A percentile compares a stretch with the other conserved stretches of the same genome.
Evolutionary conservation across 1,140 invertebrate species (phyloP).

Genomic region (Helicoverpa zea): DNA sequence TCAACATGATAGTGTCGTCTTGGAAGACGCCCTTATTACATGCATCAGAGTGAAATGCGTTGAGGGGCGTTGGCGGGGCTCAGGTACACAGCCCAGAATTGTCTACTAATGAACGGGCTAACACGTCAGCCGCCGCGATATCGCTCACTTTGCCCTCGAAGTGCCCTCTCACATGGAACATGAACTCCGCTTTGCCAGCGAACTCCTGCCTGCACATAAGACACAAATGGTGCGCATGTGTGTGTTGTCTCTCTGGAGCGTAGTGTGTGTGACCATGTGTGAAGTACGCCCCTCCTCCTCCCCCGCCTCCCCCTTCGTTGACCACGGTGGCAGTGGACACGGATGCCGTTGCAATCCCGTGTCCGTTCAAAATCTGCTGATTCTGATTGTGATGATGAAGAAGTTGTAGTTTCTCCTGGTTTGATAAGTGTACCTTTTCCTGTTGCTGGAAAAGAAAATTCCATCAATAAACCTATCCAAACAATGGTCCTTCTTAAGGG

Average conservation of each 20-base stretch:
- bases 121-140: conserved; percentile 88
- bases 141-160: conserved; percentile 88
- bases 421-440: conserved; percentile 83
- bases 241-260: conserved; percentile 81
- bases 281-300: conserved; percentile 73
- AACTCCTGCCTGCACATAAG: conserved; percentile 90
- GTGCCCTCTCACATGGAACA: conserved; percentile 90
- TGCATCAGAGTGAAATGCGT: conserved; percentile 72
- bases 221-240: conserved; percentile 88
- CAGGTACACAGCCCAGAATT: conserved; percentile 89
- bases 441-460: conserved; percentile 70
- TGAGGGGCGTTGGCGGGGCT: conserved; percentile 75
- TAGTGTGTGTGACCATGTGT: conserved; percentile 84
- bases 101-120: conserved; percentile 89
- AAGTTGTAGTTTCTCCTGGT: conserved; percentile 84
- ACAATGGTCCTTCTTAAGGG: not conserved
- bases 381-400: conserved; percentile 87
- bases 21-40: conserved; percentile 77
- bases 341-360: conserved; percentile 79
- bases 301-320: conserved; percentile 71
- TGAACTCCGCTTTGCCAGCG: conserved; percentile 89
- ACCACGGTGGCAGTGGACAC: conserved; percentile 81
- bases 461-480: not conserved
- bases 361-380: conserved; percentile 83
- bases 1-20: conserved; percentile 82